Base-by-base conservation (phyloP, 2,113 vertebrate genomes). In the Mustela nigripes region DNA sequence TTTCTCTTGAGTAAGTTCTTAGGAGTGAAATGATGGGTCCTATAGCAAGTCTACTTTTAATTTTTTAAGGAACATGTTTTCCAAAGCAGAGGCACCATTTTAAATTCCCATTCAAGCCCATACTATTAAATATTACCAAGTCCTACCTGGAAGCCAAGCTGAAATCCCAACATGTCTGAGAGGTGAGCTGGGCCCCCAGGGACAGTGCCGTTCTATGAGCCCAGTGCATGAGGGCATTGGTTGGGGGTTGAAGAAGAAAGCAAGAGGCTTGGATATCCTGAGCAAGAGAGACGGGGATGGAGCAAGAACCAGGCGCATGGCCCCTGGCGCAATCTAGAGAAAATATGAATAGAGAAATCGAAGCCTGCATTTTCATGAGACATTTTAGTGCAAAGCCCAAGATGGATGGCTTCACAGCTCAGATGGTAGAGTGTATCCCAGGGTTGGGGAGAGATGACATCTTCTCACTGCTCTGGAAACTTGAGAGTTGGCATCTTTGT, bases 1-100 rank as follows among this genome's bases (percentile, higher is more conserved):
- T 88, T 95, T 95, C 62, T 96, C 60, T 92, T 94, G 88, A 84
- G 92, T 83, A 80, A 91, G 19, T 90, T 97, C 97, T 84, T 97
- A n/a, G 42, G 84, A 81, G 45, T 85, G 36, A 97, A 94, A 94
- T 84, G 74, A 60, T 85, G 60, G 84, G 36, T 94, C 39, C 7
- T 39, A 83, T 21, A 86, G 94, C 87, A 96, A 96, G 58, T 81
- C 93, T 96, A 80, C 80, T 92, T 90, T 96, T 97, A 96, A 95
- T 87, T 85, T 89, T 85, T 97, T 88, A 94, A 96, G 80, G 71
- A 94, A 95, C 89, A 69, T 45, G 48, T 92, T 95, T 94, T 33
- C 63, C 84, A 97, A 97, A 95, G 69, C 88, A 80, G 33, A 63
- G 60, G 24, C 1, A 16, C 67, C 48, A 87, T 83, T 86, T 94